Base-by-base conservation (phyloP, 1,140 invertebrate species). In the Pseudomyrmex cubaensis region DNA sequence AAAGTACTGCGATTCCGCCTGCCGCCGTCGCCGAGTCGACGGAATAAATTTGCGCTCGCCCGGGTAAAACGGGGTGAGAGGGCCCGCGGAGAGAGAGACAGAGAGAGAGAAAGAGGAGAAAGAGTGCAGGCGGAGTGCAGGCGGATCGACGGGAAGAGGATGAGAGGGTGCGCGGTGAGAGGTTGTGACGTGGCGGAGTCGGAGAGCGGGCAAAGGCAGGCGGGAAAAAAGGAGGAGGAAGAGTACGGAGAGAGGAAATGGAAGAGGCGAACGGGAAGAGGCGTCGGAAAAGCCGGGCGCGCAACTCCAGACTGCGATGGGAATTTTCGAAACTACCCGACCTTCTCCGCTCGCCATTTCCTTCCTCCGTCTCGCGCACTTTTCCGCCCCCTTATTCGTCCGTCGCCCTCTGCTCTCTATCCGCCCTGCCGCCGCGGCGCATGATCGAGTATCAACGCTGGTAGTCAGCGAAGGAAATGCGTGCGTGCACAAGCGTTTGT, bases 31-130 rank as follows among this genome's bases (percentile, higher is more conserved):
- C 90, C 90, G 91, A 91, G 89, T 92, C 91, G 90, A 88, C 89
- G 87, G 92, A 93, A 93, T 93, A 93, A 93, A 93, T 93, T 93
- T 92, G 90, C 93, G 92, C 92, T 92, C 88, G 90, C 90, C 84
- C 76, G 85, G 88, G 78, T 90, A 90, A 90, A 90, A 90, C 76
- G 86, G 80, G 82, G 76, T 77, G 82, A 83, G 82, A 86, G 35
- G 5, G 85, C 50, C 74, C 75, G 69, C 70, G 80, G 69, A 73
- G 85, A 84, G 84, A 57, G 52, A 46, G 61, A 52, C 57, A 17
- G 57, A 12, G 54, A 44, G 35, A 5, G 74, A 48, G 17, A 17
- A 15, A 44, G 70, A 57, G 61, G 70, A 57, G 61, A 52, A 25
- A n/a, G 59, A 9, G 59, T 3, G 62, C 44, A 54, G 20, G 72